Evolutionary conservation across 2,797 vertebrate species (phyloP).

Genomic region (Aldrovandia affinis): DNA sequence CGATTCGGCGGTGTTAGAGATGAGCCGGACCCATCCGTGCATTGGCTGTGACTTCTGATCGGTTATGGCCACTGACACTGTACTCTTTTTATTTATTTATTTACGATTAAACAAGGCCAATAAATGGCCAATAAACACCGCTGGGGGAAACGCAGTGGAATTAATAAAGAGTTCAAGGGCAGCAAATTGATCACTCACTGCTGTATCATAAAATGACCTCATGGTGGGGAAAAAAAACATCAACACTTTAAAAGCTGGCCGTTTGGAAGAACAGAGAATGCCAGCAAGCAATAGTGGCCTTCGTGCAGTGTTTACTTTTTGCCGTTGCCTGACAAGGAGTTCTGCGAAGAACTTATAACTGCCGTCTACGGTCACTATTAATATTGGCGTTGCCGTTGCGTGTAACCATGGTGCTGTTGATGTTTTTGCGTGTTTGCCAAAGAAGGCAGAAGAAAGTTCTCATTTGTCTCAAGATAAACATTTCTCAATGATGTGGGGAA

Average conservation of each 20-base stretch:
- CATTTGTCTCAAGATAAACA: not conserved
- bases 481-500: not conserved
- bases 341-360: not conserved
- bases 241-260: constrained; percentile 14
- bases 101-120: constrained; percentile 51
- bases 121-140: constrained; percentile 60
- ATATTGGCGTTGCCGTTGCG: not conserved
- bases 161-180: constrained; percentile 53
- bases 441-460: constrained; percentile 15
- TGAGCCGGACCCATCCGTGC: constrained; percentile 23
- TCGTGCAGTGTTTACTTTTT: not conserved
- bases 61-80: constrained; percentile 36
- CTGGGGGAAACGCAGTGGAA: constrained; percentile 46
- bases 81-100: constrained; percentile 51
- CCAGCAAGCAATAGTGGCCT: not conserved
- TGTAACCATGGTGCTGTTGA: not conserved
- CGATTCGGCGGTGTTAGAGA: no score
- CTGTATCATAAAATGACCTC: constrained; percentile 60
- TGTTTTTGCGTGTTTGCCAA: constrained; percentile 30
- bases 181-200: constrained; percentile 55
- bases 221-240: constrained; percentile 40
- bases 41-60: constrained; percentile 52
- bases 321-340: not conserved
- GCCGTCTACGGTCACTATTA: not conserved
- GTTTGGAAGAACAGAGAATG: constrained; percentile 29